A percentile compares a stretch with the other conserved stretches of the same genome.
Evolutionary conservation across 1,140 invertebrate genomes (phyloP).

Genomic region (Drosophila nigrodunni): DNA sequence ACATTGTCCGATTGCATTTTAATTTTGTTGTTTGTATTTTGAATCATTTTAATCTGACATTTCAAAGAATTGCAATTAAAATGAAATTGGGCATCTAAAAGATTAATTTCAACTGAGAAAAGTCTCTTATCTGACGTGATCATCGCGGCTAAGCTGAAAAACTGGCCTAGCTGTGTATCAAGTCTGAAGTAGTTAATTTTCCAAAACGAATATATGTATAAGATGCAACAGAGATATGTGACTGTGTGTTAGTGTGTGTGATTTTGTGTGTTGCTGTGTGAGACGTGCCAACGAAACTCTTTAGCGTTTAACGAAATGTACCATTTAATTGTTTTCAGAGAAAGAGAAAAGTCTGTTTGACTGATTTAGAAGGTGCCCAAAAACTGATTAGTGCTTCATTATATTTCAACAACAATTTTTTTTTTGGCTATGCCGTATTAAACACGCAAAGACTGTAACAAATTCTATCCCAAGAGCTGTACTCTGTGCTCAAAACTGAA

Average conservation of each 20-base stretch:
- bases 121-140: slow-evolving; percentile 22
- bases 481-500: slow-evolving; percentile 27
- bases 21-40: slow-evolving; percentile 23
- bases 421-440: slow-evolving; percentile 53
- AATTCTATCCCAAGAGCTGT: slow-evolving; percentile 56
- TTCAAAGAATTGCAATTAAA: slow-evolving; percentile 29
- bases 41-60: slow-evolving; percentile 26
- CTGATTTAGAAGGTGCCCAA: slow-evolving; percentile 30
- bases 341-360: slow-evolving; percentile 26
- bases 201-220: slow-evolving; percentile 16
- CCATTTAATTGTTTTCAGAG: slow-evolving; percentile 13
- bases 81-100: slow-evolving; percentile 25
- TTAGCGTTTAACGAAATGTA: slow-evolving; percentile 14
- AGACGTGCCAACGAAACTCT: slow-evolving; percentile 8
- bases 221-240: background rate
- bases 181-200: slow-evolving; percentile 26
- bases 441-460: slow-evolving; percentile 76
- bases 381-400: slow-evolving; percentile 49
- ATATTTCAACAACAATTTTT: slow-evolving; percentile 39
- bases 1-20: slow-evolving; percentile 11
- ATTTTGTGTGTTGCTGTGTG: slow-evolving; percentile 8
- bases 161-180: slow-evolving; percentile 22
- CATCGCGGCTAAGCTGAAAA: slow-evolving; percentile 13
- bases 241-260: background rate
- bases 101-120: slow-evolving; percentile 27